These are phyloP conservation scores for Mohoua ochrocephala DNA, from an alignment of 2,113 vertebrate genomes.

Conservation along the genomic window DNA sequence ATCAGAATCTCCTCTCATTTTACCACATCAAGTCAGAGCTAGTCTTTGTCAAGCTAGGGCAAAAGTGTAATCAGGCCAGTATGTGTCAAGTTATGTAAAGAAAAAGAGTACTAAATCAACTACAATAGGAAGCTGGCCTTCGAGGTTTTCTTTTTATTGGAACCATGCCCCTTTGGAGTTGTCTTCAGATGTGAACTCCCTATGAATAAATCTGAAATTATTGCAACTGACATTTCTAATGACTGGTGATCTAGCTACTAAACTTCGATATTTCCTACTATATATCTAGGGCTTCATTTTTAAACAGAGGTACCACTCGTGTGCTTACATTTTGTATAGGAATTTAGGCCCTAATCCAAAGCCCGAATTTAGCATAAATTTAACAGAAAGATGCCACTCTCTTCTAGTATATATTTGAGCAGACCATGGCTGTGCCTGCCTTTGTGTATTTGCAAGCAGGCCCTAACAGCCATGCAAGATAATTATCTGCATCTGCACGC, in stretches of 20 bases:
- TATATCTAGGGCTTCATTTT: neutral
- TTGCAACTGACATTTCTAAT: conserved; percentile 1
- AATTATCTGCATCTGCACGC: neutral
- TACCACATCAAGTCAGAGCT: neutral
- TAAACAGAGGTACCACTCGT: accelerated
- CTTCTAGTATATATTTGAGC: neutral
- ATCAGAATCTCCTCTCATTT: conserved; percentile 9
- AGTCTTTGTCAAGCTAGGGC: neutral
- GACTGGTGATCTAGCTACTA: neutral
- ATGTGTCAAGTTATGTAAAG: conserved; percentile 22
- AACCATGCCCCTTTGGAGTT: neutral
- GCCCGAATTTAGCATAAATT: neutral
- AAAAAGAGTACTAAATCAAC: neutral
- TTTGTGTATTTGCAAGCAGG: neutral
- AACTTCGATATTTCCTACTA: neutral
- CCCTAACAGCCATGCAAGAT: neutral
- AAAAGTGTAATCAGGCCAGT: conserved; percentile 4
- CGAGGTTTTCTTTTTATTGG: neutral
- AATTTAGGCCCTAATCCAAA: neutral
- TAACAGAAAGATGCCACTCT: neutral
- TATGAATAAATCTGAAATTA: neutral
- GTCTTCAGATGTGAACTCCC: neutral
- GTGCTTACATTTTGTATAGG: neutral
- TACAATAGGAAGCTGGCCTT: neutral
- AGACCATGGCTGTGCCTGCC: neutral